These are phyloP conservation scores for Fabriciana adippe DNA, from an alignment of 2,888 invertebrate species.

Conservation along the genomic window DNA sequence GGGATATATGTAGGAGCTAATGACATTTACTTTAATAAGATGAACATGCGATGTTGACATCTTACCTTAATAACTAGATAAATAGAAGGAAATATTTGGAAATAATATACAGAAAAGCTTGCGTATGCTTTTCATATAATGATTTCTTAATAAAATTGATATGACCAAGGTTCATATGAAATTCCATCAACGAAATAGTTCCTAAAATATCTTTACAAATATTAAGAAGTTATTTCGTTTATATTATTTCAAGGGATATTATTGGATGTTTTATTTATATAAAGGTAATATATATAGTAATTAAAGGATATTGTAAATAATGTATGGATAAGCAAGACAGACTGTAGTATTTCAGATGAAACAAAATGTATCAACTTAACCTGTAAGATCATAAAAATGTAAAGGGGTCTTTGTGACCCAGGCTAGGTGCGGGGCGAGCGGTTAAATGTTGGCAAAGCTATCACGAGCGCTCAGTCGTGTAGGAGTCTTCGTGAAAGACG, in stretches of 20 bases:
- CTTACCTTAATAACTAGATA: conserved; percentile 29
- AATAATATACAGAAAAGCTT: conserved; percentile 15
- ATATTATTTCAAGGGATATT: too few species aligned
- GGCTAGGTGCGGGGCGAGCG: conserved; percentile 63
- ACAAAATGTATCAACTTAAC: conserved; percentile 63
- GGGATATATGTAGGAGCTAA: conserved; percentile 54
- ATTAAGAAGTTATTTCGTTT: not conserved
- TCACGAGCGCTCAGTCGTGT: conserved; percentile 59
- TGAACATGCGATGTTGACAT: conserved; percentile 23
- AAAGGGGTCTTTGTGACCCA: conserved; percentile 62
- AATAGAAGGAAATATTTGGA: conserved; percentile 19
- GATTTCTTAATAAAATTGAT: conserved; percentile 35
- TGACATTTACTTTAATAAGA: conserved; percentile 61
- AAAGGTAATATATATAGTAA: too few species aligned
- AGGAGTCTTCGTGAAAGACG: conserved; percentile 49
- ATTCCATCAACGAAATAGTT: conserved; percentile 8
- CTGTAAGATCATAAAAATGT: conserved; percentile 72
- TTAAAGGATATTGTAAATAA: too few species aligned
- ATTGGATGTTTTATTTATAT: too few species aligned
- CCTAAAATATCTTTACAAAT: not conserved
- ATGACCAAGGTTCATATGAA: conserved; percentile 12
- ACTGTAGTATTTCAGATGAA: too few species aligned
- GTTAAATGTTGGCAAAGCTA: conserved; percentile 51
- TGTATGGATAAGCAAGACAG: too few species aligned
- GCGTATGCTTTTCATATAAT: conserved; percentile 16